phyloP scores from a whole-genome alignment of 2,888 invertebrate genomes.

The Agrypnus murinus region DNA sequence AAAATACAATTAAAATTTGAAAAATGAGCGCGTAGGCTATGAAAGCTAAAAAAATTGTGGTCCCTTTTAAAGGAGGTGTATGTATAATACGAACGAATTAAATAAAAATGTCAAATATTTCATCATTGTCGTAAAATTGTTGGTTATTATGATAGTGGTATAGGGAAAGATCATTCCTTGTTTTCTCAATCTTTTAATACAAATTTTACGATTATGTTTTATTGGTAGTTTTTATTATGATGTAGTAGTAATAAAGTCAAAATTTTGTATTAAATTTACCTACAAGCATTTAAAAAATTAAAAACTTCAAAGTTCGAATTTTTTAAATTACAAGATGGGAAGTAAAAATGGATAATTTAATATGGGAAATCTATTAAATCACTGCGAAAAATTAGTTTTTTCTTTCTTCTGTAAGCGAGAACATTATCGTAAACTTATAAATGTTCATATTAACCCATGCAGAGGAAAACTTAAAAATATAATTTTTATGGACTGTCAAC shows the following conservation, averaged over 20 bases:
- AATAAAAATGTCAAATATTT: slow-evolving; percentile 7
- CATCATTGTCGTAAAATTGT: slow-evolving; percentile 1
- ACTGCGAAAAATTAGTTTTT: slow-evolving; percentile 6
- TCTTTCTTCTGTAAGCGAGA: neutral
- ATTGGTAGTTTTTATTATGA: slow-evolving; percentile 4
- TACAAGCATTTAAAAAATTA: neutral
- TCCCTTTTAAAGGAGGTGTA: too few relatives aligned
- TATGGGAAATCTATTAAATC: neutral
- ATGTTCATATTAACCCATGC: slow-evolving; percentile 4
- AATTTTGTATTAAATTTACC: neutral
- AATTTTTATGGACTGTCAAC: slow-evolving; percentile 7
- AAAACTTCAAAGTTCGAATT: neutral
- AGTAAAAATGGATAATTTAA: slow-evolving; percentile 8
- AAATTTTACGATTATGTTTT: slow-evolving; percentile 8
- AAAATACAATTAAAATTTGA: too few relatives aligned
- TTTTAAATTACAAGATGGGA: neutral
- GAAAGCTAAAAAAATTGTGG: too few relatives aligned
- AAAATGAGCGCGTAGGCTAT: too few relatives aligned
- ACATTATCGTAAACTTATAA: slow-evolving; percentile 20
- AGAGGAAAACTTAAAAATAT: neutral
- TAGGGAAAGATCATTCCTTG: neutral
- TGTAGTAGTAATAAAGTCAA: neutral
- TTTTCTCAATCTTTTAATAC: neutral
- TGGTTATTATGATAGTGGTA: slow-evolving; percentile 2
- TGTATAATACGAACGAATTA: neutral